Base-by-base conservation (phyloP, 1,140 invertebrate species). In the Elymnias hypermnestra region DNA sequence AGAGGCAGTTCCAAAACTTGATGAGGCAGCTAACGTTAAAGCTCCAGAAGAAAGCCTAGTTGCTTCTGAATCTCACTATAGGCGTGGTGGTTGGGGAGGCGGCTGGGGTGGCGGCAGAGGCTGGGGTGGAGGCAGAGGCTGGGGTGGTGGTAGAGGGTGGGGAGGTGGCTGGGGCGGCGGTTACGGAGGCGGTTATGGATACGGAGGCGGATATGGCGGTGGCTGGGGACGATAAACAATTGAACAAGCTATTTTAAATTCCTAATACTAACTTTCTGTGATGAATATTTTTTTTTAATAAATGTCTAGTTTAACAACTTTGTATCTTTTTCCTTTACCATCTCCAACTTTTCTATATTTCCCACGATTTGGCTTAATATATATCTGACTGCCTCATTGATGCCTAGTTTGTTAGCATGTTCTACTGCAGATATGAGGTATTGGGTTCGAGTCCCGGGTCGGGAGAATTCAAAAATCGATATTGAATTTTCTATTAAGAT, bases 201-300 rank as follows among this genome's bases (percentile, higher is more conserved):
- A 14, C 2, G 41, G 29, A 9, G 25, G 37, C n/a, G 37, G 37
- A 0, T n/a, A n/a, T 13, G 19, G 41, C 5, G 41, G 41, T 23
- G 41, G 41, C 2, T 19, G 28, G 8, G 26, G 28, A 26, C 23
- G 23, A n/a, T 26, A 9, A 26, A 9, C 10, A 9, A 26, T n/a
- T 6, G 2, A 8, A 3, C 23, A 26, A 26, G 8, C 10, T 26
- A 9, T 9, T 6, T 6, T 1, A 22, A 6, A 22, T 8, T 9
- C 7, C 3, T 26, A 9, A 9, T 3, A 26, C n/a, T 7, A 26
- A n/a, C 10, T 7, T 26, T 9, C 23, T 26, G n/a, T 26, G 23
- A 26, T 26, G 23, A 7, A 9, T 26, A 9, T 1, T 8, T 26
- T 2, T 26, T 7, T 26, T 7, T 9, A 26, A 26, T 26, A 26